phyloP scores from a whole-genome alignment of 2,888 invertebrate genomes.

The Polietes domitor region DNA sequence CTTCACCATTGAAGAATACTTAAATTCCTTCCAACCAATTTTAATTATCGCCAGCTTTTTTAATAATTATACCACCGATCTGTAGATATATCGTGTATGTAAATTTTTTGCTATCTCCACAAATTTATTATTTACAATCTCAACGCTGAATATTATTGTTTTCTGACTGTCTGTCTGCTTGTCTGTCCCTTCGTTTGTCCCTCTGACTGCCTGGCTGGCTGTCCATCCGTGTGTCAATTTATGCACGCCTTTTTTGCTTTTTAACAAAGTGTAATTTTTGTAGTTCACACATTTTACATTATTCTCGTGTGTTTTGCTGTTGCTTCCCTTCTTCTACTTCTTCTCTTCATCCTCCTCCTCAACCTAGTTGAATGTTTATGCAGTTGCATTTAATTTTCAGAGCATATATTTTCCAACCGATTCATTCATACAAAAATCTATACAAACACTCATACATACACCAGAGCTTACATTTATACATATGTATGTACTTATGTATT shows the following conservation, averaged over 20 bases:
- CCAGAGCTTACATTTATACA: too few species aligned
- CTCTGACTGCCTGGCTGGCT: not conserved
- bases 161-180: not conserved
- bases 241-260: conserved; percentile 53
- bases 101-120: conserved; percentile 29
- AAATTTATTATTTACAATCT: conserved; percentile 41
- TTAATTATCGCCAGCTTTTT: not conserved
- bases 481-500: too few species aligned
- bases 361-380: conserved; percentile 57
- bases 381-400: conserved; percentile 51
- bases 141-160: not conserved
- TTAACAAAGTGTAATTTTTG: conserved; percentile 66
- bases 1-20: too few species aligned
- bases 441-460: conserved; percentile 67
- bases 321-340: not conserved
- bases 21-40: too few species aligned
- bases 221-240: conserved; percentile 54
- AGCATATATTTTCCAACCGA: conserved; percentile 30
- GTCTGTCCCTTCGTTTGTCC: conserved; percentile 12
- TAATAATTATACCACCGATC: not conserved
- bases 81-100: not conserved
- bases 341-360: not conserved
- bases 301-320: conserved; percentile 30
- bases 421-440: conserved; percentile 44
- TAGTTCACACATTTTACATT: conserved; percentile 69